phyloP scores from a whole-genome alignment of 2,113 vertebrate species.

The Hippoglossus stenolepis region DNA sequence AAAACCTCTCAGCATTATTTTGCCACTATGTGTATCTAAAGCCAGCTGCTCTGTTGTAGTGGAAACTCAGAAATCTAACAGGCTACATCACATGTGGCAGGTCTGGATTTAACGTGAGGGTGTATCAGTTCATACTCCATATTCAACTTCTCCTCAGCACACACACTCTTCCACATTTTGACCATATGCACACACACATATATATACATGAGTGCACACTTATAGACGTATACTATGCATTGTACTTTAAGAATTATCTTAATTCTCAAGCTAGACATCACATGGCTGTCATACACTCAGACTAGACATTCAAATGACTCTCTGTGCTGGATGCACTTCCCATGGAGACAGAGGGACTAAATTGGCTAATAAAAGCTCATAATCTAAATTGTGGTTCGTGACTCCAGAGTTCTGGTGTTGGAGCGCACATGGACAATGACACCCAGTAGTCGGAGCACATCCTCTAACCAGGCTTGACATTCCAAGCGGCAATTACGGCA shows the following conservation, averaged over 20 bases:
- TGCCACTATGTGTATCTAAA: slow-evolving; percentile 15
- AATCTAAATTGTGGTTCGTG: slow-evolving; percentile 74
- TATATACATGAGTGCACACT: slow-evolving; percentile 11
- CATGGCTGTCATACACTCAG: slow-evolving; percentile 61
- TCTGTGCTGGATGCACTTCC: slow-evolving; percentile 57
- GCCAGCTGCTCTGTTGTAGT: not conserved
- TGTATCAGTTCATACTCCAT: slow-evolving; percentile 5
- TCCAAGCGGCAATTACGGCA: slow-evolving; percentile 82
- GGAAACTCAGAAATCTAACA: not conserved
- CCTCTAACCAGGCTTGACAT: slow-evolving; percentile 78
- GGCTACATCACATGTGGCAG: not conserved
- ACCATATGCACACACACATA: slow-evolving; percentile 1
- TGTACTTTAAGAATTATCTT: slow-evolving; percentile 38
- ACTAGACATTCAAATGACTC: slow-evolving; percentile 50
- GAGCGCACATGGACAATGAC: slow-evolving; percentile 77
- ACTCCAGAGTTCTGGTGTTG: slow-evolving; percentile 64
- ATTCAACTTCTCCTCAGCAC: slow-evolving; percentile 2
- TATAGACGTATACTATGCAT: slow-evolving; percentile 21
- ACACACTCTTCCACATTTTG: not conserved
- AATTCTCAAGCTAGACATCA: slow-evolving; percentile 59
- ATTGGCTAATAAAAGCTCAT: slow-evolving; percentile 76
- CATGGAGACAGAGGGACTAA: slow-evolving; percentile 59
- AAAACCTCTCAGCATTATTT: not conserved
- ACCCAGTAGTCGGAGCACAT: slow-evolving; percentile 76
- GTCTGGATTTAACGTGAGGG: not conserved